Percentiles rank a stretch among this genome's conserved stretches.
Conservation (phyloP, 2,113 vertebrate genomes). For the Penelope pileata region DNA sequence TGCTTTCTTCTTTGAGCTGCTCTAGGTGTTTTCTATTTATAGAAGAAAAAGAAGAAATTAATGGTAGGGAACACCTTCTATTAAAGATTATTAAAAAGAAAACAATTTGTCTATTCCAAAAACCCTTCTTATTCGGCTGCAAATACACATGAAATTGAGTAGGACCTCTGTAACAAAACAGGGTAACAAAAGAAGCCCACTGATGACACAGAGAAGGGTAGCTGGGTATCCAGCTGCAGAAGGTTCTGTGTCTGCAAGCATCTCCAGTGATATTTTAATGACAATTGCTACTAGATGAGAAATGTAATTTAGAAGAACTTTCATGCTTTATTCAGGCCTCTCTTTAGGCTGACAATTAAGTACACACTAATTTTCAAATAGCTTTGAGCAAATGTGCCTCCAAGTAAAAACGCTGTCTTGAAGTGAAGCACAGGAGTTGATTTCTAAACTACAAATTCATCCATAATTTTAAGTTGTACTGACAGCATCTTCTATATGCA, state of each 20-base stretch:
- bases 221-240: neutral
- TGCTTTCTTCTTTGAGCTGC: conserved; percentile 1
- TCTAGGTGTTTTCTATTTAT: conserved; percentile 39
- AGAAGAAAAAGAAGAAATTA: neutral
- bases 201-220: neutral
- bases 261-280: neutral
- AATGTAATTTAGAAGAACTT: neutral
- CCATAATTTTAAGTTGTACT: neutral
- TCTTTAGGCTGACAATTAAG: neutral
- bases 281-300: neutral
- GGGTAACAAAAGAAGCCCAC: neutral
- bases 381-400: neutral
- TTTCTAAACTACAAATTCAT: neutral
- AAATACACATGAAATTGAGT: neutral
- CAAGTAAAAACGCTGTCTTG: neutral
- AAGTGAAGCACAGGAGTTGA: neutral
- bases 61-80: neutral
- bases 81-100: neutral
- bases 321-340: neutral
- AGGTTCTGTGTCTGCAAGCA: neutral
- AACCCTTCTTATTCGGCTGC: neutral
- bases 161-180: neutral
- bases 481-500: neutral
- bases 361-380: neutral
- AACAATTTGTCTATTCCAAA: neutral